Conservation (phyloP, 2,797 vertebrate species). For the Tiaroga cobitis region DNA sequence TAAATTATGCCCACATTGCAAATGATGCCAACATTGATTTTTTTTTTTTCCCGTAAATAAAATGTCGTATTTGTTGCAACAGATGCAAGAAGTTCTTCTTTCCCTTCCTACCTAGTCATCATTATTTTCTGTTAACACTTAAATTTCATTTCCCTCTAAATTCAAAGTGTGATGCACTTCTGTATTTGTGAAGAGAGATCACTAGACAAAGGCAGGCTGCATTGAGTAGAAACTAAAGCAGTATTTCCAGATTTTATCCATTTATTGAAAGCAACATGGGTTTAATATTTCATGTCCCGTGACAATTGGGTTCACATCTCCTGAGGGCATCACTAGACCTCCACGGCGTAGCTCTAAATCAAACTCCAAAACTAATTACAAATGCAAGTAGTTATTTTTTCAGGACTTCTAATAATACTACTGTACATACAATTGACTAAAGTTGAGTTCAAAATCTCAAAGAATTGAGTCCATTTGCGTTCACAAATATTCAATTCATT, state of each 20-base stretch:
- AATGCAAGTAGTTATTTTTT: neutral
- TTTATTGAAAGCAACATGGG: neutral
- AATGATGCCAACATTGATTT: neutral
- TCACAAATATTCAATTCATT: neutral
- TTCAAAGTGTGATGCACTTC: neutral
- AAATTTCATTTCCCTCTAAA: slow-evolving; percentile 4
- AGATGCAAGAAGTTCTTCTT: slow-evolving; percentile 1
- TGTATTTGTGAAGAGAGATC: neutral
- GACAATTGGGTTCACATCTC: neutral
- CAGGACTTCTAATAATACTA: neutral
- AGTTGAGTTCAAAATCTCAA: neutral
- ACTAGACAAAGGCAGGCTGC: too few relatives aligned
- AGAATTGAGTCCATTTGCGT: neutral
- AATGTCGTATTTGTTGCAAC: neutral
- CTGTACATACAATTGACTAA: neutral
- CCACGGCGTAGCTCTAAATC: neutral
- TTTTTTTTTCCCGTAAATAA: neutral
- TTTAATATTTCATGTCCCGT: neutral
- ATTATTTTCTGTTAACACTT: slow-evolving; percentile 28
- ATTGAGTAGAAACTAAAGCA: neutral
- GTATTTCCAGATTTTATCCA: neutral
- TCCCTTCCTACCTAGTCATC: neutral
- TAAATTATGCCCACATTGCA: neutral
- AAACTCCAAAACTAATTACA: neutral
- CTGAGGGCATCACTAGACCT: neutral